Conservation (phyloP, 1,140 invertebrate species). For the Pseudomyrmex flavicornis region DNA sequence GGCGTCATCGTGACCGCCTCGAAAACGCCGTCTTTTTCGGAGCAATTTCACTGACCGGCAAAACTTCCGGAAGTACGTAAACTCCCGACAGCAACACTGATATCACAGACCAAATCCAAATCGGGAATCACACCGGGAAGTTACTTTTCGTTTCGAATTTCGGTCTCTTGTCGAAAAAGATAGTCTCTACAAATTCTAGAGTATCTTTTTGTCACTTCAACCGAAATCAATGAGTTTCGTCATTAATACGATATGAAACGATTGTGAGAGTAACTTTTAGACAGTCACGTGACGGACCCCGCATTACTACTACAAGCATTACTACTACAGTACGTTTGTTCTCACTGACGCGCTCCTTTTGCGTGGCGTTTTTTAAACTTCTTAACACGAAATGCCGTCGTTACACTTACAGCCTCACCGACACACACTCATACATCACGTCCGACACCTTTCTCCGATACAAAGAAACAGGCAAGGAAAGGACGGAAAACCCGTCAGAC, state of each 20-base stretch:
- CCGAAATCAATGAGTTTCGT: not conserved
- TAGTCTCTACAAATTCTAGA: not conserved
- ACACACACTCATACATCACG: constrained; percentile 57
- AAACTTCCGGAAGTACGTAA: not conserved
- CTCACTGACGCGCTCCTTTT: no score
- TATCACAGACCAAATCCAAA: no score
- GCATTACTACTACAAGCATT: constrained; percentile 33
- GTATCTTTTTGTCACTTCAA: not conserved
- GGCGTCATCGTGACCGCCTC: constrained; percentile 50
- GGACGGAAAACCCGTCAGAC: no score
- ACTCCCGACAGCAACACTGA: not conserved
- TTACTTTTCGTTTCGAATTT: not conserved
- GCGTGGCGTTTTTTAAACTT: no score
- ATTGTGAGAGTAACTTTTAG: no score
- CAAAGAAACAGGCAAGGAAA: not conserved
- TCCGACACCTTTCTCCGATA: constrained; percentile 51
- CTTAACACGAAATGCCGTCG: constrained; percentile 38
- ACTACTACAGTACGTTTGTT: not conserved
- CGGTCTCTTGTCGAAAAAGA: not conserved
- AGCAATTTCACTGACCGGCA: constrained; percentile 9
- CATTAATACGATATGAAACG: no score
- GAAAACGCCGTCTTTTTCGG: not conserved
- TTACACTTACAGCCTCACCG: constrained; percentile 50
- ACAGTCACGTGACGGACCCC: constrained; percentile 3
- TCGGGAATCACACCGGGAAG: no score